These are phyloP conservation scores for Temnothorax unifasciatus DNA, from an alignment of 2,888 invertebrate species.

Conservation along the genomic window DNA sequence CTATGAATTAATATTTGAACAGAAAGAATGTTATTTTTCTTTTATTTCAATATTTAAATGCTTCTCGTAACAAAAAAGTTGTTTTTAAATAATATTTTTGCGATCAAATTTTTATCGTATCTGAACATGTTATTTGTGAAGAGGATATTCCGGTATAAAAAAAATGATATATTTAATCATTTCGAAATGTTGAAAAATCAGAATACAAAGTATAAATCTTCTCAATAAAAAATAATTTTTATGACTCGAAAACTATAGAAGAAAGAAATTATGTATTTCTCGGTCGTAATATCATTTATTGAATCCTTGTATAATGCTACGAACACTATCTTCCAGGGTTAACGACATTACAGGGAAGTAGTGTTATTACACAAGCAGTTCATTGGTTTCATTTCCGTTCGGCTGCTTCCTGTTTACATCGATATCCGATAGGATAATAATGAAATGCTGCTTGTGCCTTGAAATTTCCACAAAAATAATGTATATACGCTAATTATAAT, in stretches of 20 bases:
- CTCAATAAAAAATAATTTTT: not conserved
- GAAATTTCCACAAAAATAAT: not conserved
- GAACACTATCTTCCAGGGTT: constrained; percentile 39
- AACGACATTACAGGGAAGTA: constrained; percentile 62
- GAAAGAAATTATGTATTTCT: not conserved
- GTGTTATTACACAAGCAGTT: constrained; percentile 67
- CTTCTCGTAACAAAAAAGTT: not conserved
- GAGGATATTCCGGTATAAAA: not conserved
- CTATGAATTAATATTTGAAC: not conserved
- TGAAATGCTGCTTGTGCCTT: not conserved
- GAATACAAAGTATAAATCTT: not conserved
- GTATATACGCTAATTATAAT: not conserved
- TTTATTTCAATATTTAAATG: not conserved
- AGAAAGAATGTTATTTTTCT: not conserved
- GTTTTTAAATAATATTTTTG: not conserved
- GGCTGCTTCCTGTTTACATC: constrained; percentile 42
- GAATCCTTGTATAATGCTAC: not conserved
- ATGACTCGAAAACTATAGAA: not conserved
- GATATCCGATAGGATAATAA: constrained; percentile 48
- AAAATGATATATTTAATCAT: not conserved
- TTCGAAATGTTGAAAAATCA: not conserved
- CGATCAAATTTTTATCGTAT: not conserved
- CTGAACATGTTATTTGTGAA: not conserved
- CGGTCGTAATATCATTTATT: not conserved
- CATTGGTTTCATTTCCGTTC: constrained; percentile 54